Evolutionary conservation across 2,888 invertebrate genomes (phyloP), one percentile per base, ranked within the genome.

Genomic region (Ceramica pisi): DNA sequence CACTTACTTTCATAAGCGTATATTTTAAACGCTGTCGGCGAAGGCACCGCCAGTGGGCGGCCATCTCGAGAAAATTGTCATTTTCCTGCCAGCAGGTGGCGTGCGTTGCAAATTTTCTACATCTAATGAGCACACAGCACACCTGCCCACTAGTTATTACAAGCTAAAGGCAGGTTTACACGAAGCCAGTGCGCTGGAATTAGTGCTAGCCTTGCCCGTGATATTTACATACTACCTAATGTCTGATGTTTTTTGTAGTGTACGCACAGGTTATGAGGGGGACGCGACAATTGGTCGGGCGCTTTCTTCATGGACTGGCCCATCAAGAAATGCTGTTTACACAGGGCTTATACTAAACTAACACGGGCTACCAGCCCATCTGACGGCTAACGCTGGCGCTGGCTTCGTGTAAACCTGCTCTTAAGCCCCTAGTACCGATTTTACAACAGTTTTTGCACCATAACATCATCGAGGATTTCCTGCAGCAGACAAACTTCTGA

Each of bases 11-110:
- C 66, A 74, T 66, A 31, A 31, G 10, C 4, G 31, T 55, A 41
- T 80, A 81, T 63, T 81, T 82, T 70, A 85, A 77, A 80, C 60
- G 73, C 61, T 62, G 63, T 70, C 67, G 46, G 67, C 62, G 56
- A 26, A 67, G 64, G 61, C 53, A 63, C 44, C 10, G 56, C 44
- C 53, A 79, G 78, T 68, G 73, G 71, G 75, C 63, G 72, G 59
- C 73, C 73, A 84, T 87, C 67, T 83, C 73, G 85, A 93, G 93
- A 92, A 94, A 93, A 94, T 93, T 87, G 90, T 66, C 89, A 93
- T 93, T 93, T 94, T 92, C 93, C 92, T 91, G 88, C 81, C 77
- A 83, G 88, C 93, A 92, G 92, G 91, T 91, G 92, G 87, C 84
- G 87, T 82, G 76, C 84, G 70, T 78, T 83, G 89, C 88, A 82